phyloP scores from a whole-genome alignment of 2,888 invertebrate species.

The Cetonia aurata region DNA sequence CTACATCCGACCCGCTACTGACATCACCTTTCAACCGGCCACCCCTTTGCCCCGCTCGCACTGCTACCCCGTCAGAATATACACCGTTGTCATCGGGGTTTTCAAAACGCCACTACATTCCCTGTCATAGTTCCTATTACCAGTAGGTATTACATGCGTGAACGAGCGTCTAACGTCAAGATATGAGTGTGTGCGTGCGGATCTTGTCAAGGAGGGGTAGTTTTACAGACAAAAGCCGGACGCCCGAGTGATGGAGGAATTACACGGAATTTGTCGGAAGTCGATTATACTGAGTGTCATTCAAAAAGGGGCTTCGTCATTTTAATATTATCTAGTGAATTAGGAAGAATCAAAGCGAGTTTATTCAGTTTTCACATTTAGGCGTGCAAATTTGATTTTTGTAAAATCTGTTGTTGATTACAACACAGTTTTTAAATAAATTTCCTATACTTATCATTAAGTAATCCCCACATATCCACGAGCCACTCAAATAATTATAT shows the following conservation, averaged over 20 bases:
- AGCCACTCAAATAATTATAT: too few species aligned
- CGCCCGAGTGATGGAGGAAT: constrained; percentile 4
- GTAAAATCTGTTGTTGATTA: too few species aligned
- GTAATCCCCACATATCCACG: too few species aligned
- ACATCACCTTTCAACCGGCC: constrained; percentile 55
- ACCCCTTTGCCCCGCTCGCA: constrained; percentile 46
- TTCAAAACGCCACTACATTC: constrained; percentile 18
- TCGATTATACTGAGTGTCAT: not conserved
- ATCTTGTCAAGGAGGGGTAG: not conserved
- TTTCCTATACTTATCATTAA: too few species aligned
- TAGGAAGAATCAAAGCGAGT: too few species aligned
- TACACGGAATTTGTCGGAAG: constrained; percentile 12
- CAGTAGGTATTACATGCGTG: constrained; percentile 41
- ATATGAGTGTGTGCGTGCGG: not conserved
- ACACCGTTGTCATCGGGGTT: constrained; percentile 38
- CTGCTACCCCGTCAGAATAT: too few species aligned
- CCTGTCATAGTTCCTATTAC: constrained; percentile 42
- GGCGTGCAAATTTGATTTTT: too few species aligned
- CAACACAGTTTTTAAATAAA: too few species aligned
- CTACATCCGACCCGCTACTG: constrained; percentile 67
- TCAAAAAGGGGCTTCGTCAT: not conserved
- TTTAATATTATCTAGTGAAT: too few species aligned
- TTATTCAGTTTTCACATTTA: too few species aligned
- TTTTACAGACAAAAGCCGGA: constrained; percentile 13
- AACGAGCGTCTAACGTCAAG: constrained; percentile 14